Evolutionary conservation across 2,888 invertebrate species (phyloP), one percentile per base, ranked within the genome.

Genomic region (Rosalia funebris): DNA sequence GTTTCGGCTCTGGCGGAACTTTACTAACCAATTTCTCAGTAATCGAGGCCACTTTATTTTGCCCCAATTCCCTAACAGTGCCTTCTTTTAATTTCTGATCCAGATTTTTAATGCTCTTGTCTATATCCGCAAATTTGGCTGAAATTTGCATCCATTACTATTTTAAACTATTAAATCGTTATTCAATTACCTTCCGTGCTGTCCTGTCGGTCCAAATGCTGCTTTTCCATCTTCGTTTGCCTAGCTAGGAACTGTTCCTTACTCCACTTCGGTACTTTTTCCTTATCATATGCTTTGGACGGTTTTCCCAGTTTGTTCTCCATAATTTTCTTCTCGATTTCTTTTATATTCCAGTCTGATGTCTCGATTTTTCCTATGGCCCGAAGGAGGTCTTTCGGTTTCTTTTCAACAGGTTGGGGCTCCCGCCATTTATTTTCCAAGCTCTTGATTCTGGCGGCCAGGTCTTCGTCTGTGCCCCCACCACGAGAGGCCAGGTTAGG

Each of bases 181-280:
- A 11, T 25, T 47, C 32, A 25, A 31, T 58, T 57, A 77, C 80
- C 85, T 70, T 85, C 85, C 54, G 83, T 81, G 66, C 81, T 81
- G 65, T 87, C 86, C 73, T 86, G 87, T 39, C 86, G 83, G 66
- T 86, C 86, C 41, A 84, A 78, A 66, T 86, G 86, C 72, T 86
- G 88, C 59, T 88, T 86, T 73, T 88, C 87, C 85, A 91, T 89
- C 82, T 88, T 89, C 65, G 85, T 86, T 79, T 89, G 88, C 42
- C 89, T 83, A 14, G 90, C 90, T 75, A 88, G 83, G 79, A 88
- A 87, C 84, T 93, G 92, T 77, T 94, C 93, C 67, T 90, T 87
- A 79, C 92, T 95, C 95, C 95, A 95, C 79, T 94, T 94, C 7
- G 95, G 95, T 52, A 95, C 95, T 77, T 89, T 90, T 70, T 85